phyloP scores from a whole-genome alignment of 2,888 invertebrate genomes.

The Papilio elwesi region DNA sequence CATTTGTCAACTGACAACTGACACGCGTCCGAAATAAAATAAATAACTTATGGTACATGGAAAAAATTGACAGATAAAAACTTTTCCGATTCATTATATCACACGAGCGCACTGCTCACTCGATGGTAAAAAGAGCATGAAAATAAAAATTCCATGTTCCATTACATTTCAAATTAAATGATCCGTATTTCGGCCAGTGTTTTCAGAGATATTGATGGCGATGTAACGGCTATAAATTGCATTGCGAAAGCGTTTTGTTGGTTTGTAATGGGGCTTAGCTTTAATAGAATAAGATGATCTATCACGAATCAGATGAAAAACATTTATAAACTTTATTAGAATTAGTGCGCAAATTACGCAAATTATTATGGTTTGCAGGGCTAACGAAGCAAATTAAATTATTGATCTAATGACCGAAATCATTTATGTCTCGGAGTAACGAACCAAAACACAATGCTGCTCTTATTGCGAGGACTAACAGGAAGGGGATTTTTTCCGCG shows the following conservation, averaged over 20 bases:
- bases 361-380: too few species aligned
- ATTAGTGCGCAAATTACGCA: too few species aligned
- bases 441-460: too few species aligned
- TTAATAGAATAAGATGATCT: neutral
- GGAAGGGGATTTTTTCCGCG: too few species aligned
- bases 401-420: too few species aligned
- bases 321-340: too few species aligned
- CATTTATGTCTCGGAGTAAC: too few species aligned
- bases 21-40: neutral
- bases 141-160: slow-evolving; percentile 24
- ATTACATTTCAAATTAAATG: slow-evolving; percentile 36
- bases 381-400: too few species aligned
- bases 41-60: neutral
- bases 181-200: slow-evolving; percentile 16
- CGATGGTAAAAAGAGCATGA: neutral
- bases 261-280: too few species aligned
- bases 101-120: slow-evolving; percentile 6
- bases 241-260: neutral
- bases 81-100: slow-evolving; percentile 30
- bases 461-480: too few species aligned
- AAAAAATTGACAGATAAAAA: slow-evolving; percentile 13
- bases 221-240: slow-evolving; percentile 12
- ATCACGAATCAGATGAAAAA: neutral
- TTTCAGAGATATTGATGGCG: slow-evolving; percentile 17
- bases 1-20: slow-evolving; percentile 10